These are phyloP conservation scores for Tethea ocularis DNA, from an alignment of 2,888 invertebrate genomes.

Conservation along the genomic window DNA sequence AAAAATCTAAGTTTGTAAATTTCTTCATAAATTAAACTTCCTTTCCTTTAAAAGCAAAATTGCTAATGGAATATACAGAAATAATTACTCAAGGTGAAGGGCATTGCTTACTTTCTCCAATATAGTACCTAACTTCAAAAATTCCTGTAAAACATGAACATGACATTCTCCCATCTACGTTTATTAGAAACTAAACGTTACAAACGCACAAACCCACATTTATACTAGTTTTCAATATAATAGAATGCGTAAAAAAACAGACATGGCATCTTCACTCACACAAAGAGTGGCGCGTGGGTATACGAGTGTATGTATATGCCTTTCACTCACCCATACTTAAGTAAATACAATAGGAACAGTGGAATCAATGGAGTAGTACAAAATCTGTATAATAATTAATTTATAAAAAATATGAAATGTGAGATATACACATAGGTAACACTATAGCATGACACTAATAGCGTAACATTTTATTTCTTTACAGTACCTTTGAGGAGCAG, in stretches of 20 bases:
- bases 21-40: too few species aligned
- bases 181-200: constrained; percentile 66
- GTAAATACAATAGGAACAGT: constrained; percentile 32
- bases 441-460: too few species aligned
- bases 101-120: constrained; percentile 14
- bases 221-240: constrained; percentile 73
- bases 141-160: constrained; percentile 41
- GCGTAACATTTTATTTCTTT: too few species aligned
- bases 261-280: constrained; percentile 66
- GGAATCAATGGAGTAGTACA: constrained; percentile 42
- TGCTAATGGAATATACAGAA: background rate
- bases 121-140: constrained; percentile 7
- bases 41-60: too few species aligned
- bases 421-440: too few species aligned
- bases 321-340: constrained; percentile 69
- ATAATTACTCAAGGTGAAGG: background rate
- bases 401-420: too few species aligned
- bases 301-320: constrained; percentile 61
- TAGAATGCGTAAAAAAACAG: constrained; percentile 57
- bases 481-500: too few species aligned
- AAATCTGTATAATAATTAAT: background rate
- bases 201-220: constrained; percentile 54
- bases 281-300: constrained; percentile 44
- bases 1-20: too few species aligned
- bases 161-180: constrained; percentile 37